Evolutionary conservation across 2,888 invertebrate genomes (phyloP).

Genomic region (Unio delphinus): DNA sequence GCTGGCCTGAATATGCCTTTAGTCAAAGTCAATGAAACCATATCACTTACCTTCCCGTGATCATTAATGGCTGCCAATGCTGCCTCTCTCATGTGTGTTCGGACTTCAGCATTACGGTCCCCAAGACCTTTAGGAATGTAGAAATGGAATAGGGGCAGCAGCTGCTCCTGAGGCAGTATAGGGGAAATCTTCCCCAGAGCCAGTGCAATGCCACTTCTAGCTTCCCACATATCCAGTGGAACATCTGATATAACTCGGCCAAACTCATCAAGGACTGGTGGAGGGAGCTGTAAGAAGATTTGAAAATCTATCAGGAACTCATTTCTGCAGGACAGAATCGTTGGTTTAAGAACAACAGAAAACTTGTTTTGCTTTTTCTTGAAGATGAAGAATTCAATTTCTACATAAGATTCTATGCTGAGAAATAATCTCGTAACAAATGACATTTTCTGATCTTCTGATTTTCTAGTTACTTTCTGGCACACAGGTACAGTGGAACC

Average conservation of each 20-base stretch:
- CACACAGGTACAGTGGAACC: too few species aligned
- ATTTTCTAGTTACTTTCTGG: too few species aligned
- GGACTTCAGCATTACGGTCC: slow-evolving; percentile 86
- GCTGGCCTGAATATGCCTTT: not conserved
- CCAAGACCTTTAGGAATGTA: slow-evolving; percentile 86
- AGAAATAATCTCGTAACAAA: too few species aligned
- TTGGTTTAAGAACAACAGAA: too few species aligned
- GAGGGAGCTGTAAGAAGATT: slow-evolving; percentile 62
- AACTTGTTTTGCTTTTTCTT: too few species aligned
- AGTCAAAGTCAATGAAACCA: not conserved
- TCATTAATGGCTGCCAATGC: slow-evolving; percentile 92
- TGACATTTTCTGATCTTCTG: too few species aligned
- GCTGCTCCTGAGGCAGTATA: slow-evolving; percentile 79
- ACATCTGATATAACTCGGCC: slow-evolving; percentile 86
- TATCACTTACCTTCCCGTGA: slow-evolving; percentile 86
- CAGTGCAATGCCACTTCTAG: slow-evolving; percentile 89
- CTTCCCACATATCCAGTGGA: slow-evolving; percentile 91
- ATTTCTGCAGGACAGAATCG: too few species aligned
- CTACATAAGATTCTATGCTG: too few species aligned
- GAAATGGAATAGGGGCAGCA: slow-evolving; percentile 74
- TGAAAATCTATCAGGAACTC: not conserved
- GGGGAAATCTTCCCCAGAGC: slow-evolving; percentile 86
- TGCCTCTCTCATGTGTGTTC: slow-evolving; percentile 92
- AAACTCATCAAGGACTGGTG: slow-evolving; percentile 84
- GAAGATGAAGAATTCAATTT: too few species aligned